Conservation (phyloP, 2,113 vertebrate genomes). For the Aptenodytes patagonicus region DNA sequence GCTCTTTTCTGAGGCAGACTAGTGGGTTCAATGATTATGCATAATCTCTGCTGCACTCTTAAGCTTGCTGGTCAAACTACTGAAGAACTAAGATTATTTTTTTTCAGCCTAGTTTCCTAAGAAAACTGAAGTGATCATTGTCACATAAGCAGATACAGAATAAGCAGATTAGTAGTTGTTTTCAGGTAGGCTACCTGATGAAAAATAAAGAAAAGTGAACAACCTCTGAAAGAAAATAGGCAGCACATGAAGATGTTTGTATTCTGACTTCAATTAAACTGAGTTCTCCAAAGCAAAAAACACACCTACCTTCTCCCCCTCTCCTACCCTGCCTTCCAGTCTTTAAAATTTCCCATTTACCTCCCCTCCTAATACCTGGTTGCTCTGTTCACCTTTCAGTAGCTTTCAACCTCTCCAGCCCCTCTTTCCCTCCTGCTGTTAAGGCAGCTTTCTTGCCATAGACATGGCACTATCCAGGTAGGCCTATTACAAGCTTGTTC, state of each 20-base stretch:
- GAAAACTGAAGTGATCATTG: not conserved
- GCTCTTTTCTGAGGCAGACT: not conserved
- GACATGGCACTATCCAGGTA: not conserved
- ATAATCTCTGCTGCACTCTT: not conserved
- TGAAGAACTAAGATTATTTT: not conserved
- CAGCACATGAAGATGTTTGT: not conserved
- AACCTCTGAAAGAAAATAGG: not conserved
- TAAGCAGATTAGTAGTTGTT: not conserved
- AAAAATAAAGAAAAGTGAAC: not conserved
- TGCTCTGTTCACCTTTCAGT: not conserved
- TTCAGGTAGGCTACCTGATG: not conserved
- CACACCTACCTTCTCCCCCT: not conserved
- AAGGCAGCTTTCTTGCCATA: not conserved
- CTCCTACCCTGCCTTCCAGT: not conserved
- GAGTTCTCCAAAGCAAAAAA: not conserved
- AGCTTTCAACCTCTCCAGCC: not conserved
- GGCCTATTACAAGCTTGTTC: not conserved
- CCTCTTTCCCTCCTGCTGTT: not conserved
- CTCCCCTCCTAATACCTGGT: not conserved
- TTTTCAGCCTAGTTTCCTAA: not conserved
- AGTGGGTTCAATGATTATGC: not conserved
- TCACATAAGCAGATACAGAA: not conserved
- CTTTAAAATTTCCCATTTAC: not conserved
- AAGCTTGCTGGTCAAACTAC: not conserved
- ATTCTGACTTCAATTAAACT: not conserved